These are phyloP conservation scores for Trididemnum miniatum DNA, from an alignment of 23 tunicate species.

Conservation along the genomic window DNA sequence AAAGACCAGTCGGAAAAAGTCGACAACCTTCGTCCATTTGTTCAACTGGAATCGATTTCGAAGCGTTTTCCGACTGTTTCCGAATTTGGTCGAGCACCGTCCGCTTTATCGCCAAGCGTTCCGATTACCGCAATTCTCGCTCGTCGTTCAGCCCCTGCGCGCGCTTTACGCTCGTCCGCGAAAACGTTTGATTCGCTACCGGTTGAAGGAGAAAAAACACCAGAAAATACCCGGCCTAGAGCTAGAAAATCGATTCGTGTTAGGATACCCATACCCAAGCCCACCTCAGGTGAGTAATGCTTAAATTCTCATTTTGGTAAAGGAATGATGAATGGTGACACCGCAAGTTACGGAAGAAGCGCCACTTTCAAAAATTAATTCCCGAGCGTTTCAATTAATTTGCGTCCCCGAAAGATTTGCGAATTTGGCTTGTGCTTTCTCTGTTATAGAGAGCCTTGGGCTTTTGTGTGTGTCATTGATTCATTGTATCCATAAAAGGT, in stretches of 20 bases:
- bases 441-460: no score
- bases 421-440: no score
- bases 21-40: slow-evolving; percentile 9
- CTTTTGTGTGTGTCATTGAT: no score
- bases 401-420: no score
- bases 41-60: background rate
- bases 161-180: background rate
- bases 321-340: no score
- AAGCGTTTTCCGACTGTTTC: background rate
- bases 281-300: no score
- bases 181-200: background rate
- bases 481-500: no score
- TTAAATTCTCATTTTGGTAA: no score
- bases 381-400: no score
- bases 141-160: background rate
- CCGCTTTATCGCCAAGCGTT: background rate
- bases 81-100: background rate
- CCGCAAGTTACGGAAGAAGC: no score
- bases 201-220: background rate
- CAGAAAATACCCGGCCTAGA: background rate
- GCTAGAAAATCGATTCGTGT: background rate
- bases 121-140: slow-evolving; percentile 8
- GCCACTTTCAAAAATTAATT: no score
- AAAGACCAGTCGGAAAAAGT: background rate
- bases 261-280: background rate